Base-by-base conservation (phyloP, 1,140 invertebrate genomes). In the Pogonomyrmex californicus region DNA sequence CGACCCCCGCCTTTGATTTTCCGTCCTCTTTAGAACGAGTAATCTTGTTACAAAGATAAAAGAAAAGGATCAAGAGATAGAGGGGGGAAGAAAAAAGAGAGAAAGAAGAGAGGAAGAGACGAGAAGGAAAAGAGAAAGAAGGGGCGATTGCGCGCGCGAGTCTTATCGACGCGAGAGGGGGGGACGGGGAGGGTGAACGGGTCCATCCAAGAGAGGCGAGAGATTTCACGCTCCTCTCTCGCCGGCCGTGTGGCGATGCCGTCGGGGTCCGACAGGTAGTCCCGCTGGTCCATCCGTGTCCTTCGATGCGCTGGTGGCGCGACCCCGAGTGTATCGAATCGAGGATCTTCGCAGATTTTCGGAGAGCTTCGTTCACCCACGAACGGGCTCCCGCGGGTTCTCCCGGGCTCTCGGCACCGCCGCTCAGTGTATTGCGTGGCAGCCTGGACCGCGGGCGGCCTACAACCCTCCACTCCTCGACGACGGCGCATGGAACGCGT, bases 311-410 rank as follows among this genome's bases (percentile, higher is more conserved):
- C 68, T 87, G 47, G 88, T 88, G 88, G 79, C 88, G 65, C 88
- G 88, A 89, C 88, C 88, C 71, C 88, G 85, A 91, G 85, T 88
- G 92, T 91, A 93, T 92, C 90, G 89, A 93, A 91, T 94, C 92
- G 93, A 92, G 92, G 93, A 94, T 94, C 93, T 94, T 93, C 93
- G 93, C 93, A 91, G 91, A 92, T 92, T 93, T 94, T 94, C 93
- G 93, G 92, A 73, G 88, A 89, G 87, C 88, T 92, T 92, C 92
- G 93, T 91, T 89, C 85, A 71, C 71, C 90, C 87, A 91, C 90
- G 77, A 68, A 81, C 65, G 70, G 79, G 79, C 79, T 83, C 79
- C 79, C 79, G 79, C 79, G 90, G 89, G 78, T 91, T 91, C 91
- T 89, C 88, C 91, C 90, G 90, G 90, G 91, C 90, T 77, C 79